Conservation (phyloP, 53 echinoderm and acorn worm genomes). For the Zoroaster sp. region DNA sequence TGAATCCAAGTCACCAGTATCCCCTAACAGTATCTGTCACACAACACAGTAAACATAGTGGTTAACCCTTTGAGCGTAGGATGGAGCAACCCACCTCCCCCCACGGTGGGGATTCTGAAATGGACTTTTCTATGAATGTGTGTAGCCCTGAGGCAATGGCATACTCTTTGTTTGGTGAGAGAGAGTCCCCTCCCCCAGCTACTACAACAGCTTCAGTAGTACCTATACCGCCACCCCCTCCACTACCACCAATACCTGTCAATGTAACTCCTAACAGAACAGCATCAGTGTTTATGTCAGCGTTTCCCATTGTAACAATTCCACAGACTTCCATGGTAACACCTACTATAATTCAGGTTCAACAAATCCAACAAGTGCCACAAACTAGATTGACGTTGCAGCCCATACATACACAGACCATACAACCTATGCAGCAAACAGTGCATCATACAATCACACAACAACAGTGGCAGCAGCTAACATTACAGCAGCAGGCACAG, state of each 20-base stretch:
- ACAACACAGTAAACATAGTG: background rate
- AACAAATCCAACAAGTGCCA: conserved; percentile 46
- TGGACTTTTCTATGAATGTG: conserved; percentile 54
- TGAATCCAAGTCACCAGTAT: background rate
- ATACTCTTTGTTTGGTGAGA: conserved; percentile 31
- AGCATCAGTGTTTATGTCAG: conserved; percentile 47
- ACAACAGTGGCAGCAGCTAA: conserved; percentile 47
- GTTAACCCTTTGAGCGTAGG: background rate
- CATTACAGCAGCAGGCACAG: conserved; percentile 35
- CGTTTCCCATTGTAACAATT: conserved; percentile 48
- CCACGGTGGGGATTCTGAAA: conserved; percentile 41
- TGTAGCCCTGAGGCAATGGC: conserved; percentile 61
- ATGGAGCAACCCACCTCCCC: conserved; percentile 54
- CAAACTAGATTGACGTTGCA: conserved; percentile 43
- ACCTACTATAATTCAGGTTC: conserved; percentile 39
- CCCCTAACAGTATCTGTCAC: background rate
- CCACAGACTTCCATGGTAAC: conserved; percentile 38
- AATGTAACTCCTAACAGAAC: conserved; percentile 32
- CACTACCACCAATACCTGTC: conserved; percentile 34
- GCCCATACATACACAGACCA: conserved; percentile 27
- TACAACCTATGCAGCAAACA: conserved; percentile 38
- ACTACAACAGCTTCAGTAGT: background rate
- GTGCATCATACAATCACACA: conserved; percentile 43
- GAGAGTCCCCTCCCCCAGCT: conserved; percentile 19
- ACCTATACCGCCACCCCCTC: conserved; percentile 38